Evolutionary conservation across 1,140 invertebrate genomes (phyloP), one percentile per base, ranked within the genome.

Genomic region (Bombus vancouverensis): DNA sequence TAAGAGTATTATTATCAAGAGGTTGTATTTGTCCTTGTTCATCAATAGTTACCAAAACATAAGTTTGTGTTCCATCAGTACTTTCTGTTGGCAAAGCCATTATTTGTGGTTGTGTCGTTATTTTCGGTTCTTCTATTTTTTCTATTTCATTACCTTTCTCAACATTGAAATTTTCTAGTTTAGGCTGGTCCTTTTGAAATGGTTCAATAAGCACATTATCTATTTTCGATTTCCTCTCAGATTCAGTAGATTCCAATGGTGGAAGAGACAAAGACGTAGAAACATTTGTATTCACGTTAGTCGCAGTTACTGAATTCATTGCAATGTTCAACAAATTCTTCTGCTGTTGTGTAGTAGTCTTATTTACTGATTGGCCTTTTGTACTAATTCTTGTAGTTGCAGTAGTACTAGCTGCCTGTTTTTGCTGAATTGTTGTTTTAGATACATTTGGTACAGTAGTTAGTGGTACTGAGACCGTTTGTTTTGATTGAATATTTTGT

Each of bases 1-100:
- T 92, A 8, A 97, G 92, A 0, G 96, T 95, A 84, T 97, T 96
- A 84, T 97, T 97, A 92, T 97, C 97, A 10, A 97, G 95, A 13
- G 97, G 96, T 66, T 96, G 97, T 57, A 97, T 96, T 78, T 96
- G 96, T 66, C 97, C 97, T 81, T 97, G 96, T 85, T 97, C 96
- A 92, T 97, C 96, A 2, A 97, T 95, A 47, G 96, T 95, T 85
- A 97, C 91, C 93, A 96, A 88, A 94, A 97, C 95, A 93, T 96
- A 97, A 1, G 96, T 96, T 71, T 96, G 96, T 0, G 96, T 96
- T 0, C 96, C 96, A 71, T 97, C 97, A 66, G 96, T 96, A 88
- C 96, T 96, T 91, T 97, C 97, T 86, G 96, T 96, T 59, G 97
- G 96, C 81, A 97, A 93, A 80, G 97, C 97, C 93, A 97, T 94